phyloP scores from a whole-genome alignment of 2,113 vertebrate species.

The Erythrocercus mccallii region DNA sequence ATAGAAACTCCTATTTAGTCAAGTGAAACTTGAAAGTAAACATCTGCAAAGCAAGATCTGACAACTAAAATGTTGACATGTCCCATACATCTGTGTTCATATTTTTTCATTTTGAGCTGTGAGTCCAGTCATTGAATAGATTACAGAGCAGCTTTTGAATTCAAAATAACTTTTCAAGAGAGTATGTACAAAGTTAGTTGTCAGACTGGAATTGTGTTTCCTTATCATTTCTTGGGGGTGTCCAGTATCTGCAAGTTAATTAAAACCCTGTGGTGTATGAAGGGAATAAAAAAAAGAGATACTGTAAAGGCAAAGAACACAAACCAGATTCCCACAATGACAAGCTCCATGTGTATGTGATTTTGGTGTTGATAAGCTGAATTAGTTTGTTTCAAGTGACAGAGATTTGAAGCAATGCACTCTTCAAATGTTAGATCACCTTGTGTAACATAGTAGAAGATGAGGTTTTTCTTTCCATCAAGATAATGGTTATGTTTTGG shows the following conservation, averaged over 20 bases:
- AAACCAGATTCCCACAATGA: rapidly evolving
- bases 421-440: not conserved
- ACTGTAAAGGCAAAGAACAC: not conserved
- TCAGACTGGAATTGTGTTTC: not conserved
- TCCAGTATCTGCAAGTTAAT: not conserved
- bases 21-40: not conserved
- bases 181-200: not conserved
- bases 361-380: not conserved
- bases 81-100: not conserved
- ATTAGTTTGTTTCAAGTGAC: not conserved
- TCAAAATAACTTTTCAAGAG: not conserved
- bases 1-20: not conserved
- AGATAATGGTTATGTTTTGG: not conserved
- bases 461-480: not conserved
- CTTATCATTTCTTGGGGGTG: not conserved
- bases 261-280: not conserved
- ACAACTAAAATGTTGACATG: not conserved
- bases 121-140: not conserved
- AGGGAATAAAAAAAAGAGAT: not conserved
- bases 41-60: not conserved
- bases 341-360: not conserved
- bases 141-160: not conserved
- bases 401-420: not conserved
- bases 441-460: not conserved
- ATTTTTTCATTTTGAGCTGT: not conserved